A percentile compares a stretch with the other conserved stretches of the same genome.
Evolutionary conservation across 2,888 invertebrate genomes (phyloP).

Genomic region (Agonum fuliginosum): DNA sequence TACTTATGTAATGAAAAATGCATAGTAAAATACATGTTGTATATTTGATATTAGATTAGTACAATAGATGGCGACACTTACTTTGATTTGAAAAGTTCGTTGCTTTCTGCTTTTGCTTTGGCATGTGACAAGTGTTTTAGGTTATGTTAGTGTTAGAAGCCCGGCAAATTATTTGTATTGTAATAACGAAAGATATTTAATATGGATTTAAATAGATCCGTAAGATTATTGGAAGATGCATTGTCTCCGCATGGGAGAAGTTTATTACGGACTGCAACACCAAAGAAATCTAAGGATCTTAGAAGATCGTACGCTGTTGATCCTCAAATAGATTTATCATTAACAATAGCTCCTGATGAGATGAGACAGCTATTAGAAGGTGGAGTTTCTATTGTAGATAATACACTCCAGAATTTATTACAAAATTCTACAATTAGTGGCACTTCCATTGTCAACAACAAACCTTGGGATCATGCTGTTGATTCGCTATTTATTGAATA

Average conservation of each 20-base stretch:
- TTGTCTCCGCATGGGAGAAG: slow-evolving; percentile 66
- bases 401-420: slow-evolving; percentile 59
- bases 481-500: slow-evolving; percentile 70
- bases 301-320: slow-evolving; percentile 59
- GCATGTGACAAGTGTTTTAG: slow-evolving; percentile 29
- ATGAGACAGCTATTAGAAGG: slow-evolving; percentile 62
- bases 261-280: slow-evolving; percentile 59
- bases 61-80: no score
- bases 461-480: slow-evolving; percentile 69
- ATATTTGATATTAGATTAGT: no score
- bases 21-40: no score
- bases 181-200: background rate
- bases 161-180: slow-evolving; percentile 4
- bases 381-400: slow-evolving; percentile 59
- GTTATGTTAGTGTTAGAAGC: slow-evolving; percentile 27
- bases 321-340: slow-evolving; percentile 64
- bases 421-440: slow-evolving; percentile 66
- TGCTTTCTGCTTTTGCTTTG: no score
- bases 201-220: slow-evolving; percentile 69
- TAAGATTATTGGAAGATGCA: slow-evolving; percentile 70
- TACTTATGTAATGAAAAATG: no score
- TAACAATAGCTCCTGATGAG: slow-evolving; percentile 66
- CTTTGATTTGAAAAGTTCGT: slow-evolving; percentile 22
- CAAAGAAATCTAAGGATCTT: slow-evolving; percentile 47
- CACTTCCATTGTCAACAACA: slow-evolving; percentile 67